Evolutionary conservation across 2,888 invertebrate species (phyloP).

Genomic region (Hipparchia semele): DNA sequence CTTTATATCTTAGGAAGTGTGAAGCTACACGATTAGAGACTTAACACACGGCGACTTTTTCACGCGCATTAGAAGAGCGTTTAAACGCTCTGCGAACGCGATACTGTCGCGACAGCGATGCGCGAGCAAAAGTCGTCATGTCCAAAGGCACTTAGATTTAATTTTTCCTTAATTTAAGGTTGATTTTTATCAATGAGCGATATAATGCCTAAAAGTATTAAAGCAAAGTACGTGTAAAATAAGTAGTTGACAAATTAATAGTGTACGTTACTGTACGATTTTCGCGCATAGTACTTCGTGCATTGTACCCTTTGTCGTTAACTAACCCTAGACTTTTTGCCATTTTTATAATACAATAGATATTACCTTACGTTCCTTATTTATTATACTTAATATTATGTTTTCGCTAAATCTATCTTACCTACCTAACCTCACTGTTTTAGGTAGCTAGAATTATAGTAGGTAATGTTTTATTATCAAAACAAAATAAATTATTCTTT

Average conservation of each 20-base stretch:
- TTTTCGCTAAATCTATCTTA: background rate
- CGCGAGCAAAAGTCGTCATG: background rate
- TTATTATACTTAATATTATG: background rate
- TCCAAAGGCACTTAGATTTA: conserved; percentile 42
- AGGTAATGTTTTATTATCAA: background rate
- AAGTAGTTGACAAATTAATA: conserved; percentile 68
- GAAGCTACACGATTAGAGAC: background rate
- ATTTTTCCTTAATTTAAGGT: conserved; percentile 68
- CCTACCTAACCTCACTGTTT: background rate
- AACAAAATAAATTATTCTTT: background rate
- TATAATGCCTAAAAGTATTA: conserved; percentile 80
- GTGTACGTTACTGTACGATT: conserved; percentile 79
- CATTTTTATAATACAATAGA: conserved; percentile 16
- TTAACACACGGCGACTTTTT: background rate
- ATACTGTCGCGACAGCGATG: background rate
- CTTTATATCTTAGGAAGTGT: too few relatives aligned
- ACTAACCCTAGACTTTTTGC: conserved; percentile 41
- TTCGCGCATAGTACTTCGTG: conserved; percentile 80
- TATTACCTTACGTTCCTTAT: background rate
- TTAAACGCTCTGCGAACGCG: background rate
- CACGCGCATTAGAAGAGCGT: background rate
- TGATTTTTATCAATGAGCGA: conserved; percentile 60
- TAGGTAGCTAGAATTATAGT: background rate
- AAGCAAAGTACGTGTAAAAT: conserved; percentile 69
- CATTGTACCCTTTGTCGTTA: conserved; percentile 72